Percentiles rank a stretch among this genome's conserved stretches.
These are phyloP conservation scores for Notodonta dromedarius DNA, from an alignment of 2,888 invertebrate genomes.

Conservation along the genomic window DNA sequence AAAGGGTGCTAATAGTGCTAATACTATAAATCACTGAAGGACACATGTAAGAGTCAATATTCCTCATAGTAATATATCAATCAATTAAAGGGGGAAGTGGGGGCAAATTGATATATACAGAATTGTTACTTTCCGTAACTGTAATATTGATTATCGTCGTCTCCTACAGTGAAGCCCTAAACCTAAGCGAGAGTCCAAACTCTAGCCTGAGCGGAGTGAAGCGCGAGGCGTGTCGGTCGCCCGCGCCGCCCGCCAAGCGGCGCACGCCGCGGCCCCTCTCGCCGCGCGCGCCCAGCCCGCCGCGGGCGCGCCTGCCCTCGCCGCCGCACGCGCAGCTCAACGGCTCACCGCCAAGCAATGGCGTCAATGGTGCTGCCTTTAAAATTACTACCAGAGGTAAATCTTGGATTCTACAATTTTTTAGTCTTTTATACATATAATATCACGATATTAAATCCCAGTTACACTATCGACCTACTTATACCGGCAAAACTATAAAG, in stretches of 20 bases:
- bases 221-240: conserved; percentile 78
- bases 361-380: conserved; percentile 88
- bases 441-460: background rate
- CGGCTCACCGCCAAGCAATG: conserved; percentile 46
- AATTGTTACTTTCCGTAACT: background rate
- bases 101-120: background rate
- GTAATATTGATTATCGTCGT: conserved; percentile 10
- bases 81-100: background rate
- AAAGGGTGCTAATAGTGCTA: no score
- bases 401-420: conserved; percentile 10
- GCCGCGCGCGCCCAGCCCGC: conserved; percentile 54
- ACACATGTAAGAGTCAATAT: background rate
- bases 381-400: conserved; percentile 94
- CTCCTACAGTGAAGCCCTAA: conserved; percentile 90
- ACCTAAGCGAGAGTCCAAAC: conserved; percentile 88
- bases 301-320: conserved; percentile 37
- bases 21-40: background rate
- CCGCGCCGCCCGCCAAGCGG: conserved; percentile 86
- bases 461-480: no score
- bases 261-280: conserved; percentile 68
- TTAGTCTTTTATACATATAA: background rate
- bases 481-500: no score
- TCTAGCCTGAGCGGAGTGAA: conserved; percentile 67
- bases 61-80: background rate
- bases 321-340: conserved; percentile 43